These are phyloP conservation scores for Noctua comes DNA, from an alignment of 2,888 invertebrate genomes.

Conservation along the genomic window DNA sequence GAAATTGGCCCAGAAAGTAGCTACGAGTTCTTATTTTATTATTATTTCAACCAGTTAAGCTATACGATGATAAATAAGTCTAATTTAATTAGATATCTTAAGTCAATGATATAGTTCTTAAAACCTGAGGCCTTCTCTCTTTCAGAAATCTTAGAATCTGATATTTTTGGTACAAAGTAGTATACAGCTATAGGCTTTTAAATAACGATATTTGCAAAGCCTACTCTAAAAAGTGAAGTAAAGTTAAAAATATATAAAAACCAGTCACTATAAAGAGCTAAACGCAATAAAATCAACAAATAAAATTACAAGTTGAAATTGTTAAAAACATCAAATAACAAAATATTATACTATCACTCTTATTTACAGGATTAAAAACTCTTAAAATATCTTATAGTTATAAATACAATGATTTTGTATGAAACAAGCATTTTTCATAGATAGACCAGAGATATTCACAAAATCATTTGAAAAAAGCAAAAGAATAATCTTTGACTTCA, in stretches of 20 bases:
- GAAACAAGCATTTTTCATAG: slow-evolving; percentile 57
- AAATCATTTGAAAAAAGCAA: neutral
- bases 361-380: slow-evolving; percentile 35
- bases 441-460: slow-evolving; percentile 72
- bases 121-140: neutral
- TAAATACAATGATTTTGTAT: slow-evolving; percentile 44
- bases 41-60: neutral
- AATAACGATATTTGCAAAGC: neutral
- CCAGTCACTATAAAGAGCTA: slow-evolving; percentile 58
- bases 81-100: no score
- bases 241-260: slow-evolving; percentile 15
- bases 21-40: neutral
- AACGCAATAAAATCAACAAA: slow-evolving; percentile 63
- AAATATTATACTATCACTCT: slow-evolving; percentile 26
- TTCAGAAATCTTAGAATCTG: neutral
- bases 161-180: neutral
- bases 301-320: slow-evolving; percentile 47
- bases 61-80: neutral
- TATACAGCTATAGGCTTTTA: neutral
- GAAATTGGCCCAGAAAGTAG: neutral
- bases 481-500: neutral
- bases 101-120: neutral
- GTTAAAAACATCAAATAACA: slow-evolving; percentile 56
- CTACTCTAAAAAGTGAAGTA: slow-evolving; percentile 1
- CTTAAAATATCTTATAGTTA: slow-evolving; percentile 59